These are phyloP conservation scores for Oryzias woworae DNA, from an alignment of 2,113 vertebrate species.

Conservation along the genomic window DNA sequence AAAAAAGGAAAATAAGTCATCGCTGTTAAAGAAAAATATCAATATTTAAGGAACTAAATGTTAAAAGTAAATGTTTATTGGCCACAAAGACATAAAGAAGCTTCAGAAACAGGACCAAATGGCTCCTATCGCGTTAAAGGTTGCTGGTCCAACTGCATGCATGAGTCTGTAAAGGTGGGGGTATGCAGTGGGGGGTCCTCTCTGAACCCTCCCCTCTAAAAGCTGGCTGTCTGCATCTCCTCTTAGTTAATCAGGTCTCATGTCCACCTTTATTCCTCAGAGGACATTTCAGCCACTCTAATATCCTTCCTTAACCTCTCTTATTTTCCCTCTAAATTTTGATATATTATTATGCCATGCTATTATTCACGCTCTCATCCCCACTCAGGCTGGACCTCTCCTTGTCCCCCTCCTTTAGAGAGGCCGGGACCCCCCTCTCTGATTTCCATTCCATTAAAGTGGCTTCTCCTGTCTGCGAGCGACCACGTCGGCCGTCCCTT, in stretches of 20 bases:
- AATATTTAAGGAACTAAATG: too few species aligned
- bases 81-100: too few species aligned
- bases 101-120: too few species aligned
- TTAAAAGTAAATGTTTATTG: too few species aligned
- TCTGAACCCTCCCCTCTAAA: slow-evolving; percentile 61
- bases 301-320: slow-evolving; percentile 75
- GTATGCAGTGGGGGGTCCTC: slow-evolving; percentile 26
- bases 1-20: too few species aligned
- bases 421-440: slow-evolving; percentile 71
- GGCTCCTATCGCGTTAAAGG: too few species aligned
- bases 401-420: slow-evolving; percentile 72
- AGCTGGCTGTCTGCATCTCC: slow-evolving; percentile 56
- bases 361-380: slow-evolving; percentile 71
- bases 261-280: slow-evolving; percentile 68
- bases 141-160: too few species aligned
- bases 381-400: slow-evolving; percentile 71
- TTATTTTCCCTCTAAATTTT: slow-evolving; percentile 77
- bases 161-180: background rate
- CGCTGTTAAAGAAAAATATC: too few species aligned
- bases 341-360: slow-evolving; percentile 76
- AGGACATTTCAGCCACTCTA: slow-evolving; percentile 74
- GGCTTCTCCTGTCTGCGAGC: slow-evolving; percentile 64
- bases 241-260: slow-evolving; percentile 72
- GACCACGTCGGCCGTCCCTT: slow-evolving; percentile 63
- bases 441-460: slow-evolving; percentile 81